Conservation (phyloP, 2,113 vertebrate species). For the Herpailurus yagouaroundi region DNA sequence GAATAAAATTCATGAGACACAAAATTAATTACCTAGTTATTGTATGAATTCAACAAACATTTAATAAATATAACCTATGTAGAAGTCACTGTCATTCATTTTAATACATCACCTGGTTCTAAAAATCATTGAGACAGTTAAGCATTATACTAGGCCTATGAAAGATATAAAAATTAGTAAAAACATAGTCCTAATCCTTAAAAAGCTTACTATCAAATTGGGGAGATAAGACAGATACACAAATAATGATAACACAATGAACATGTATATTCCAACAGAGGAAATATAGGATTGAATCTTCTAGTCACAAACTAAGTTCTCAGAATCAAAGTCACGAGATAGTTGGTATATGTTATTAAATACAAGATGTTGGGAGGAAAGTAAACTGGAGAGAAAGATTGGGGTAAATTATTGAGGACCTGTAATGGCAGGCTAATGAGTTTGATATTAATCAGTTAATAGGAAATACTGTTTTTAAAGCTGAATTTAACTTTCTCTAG, state of each 20-base stretch:
- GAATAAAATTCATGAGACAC: background rate
- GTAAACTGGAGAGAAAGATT: background rate
- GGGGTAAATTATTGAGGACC: background rate
- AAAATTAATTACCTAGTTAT: slow-evolving; percentile 35
- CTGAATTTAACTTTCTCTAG: background rate
- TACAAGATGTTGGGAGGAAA: background rate
- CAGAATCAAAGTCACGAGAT: background rate
- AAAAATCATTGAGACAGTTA: background rate
- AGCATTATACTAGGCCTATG: background rate
- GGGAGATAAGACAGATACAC: background rate
- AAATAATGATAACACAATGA: background rate
- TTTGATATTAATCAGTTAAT: background rate
- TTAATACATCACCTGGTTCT: background rate
- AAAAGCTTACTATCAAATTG: background rate
- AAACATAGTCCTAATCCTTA: background rate
- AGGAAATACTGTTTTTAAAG: background rate
- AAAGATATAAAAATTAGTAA: slow-evolving; percentile 31
- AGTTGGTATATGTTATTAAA: background rate
- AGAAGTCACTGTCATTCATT: background rate
- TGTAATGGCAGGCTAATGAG: background rate
- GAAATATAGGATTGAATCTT: background rate
- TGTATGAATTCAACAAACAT: background rate
- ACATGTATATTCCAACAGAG: background rate
- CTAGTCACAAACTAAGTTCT: background rate
- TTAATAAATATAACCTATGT: background rate